These are phyloP conservation scores for Crocuta crocuta DNA, from an alignment of 2,113 vertebrate species.

Conservation along the genomic window DNA sequence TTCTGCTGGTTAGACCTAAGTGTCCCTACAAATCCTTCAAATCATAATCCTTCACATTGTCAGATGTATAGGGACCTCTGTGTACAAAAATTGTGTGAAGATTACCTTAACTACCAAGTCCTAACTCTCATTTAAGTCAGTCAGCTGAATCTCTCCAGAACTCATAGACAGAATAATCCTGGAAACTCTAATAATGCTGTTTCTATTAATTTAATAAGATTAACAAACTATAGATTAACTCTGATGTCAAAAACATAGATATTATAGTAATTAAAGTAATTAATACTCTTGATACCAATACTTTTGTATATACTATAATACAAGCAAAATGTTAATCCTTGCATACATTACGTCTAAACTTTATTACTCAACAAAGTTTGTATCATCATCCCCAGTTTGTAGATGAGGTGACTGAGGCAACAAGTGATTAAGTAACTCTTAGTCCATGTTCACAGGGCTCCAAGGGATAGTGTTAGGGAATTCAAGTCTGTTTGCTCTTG, in stretches of 20 bases:
- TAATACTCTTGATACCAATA: background rate
- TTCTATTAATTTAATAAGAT: slow-evolving; percentile 49
- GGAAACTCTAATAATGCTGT: background rate
- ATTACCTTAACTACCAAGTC: background rate
- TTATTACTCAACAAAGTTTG: slow-evolving; percentile 36
- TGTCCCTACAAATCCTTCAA: slow-evolving; percentile 26
- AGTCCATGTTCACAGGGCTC: background rate
- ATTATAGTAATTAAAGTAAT: slow-evolving; percentile 25
- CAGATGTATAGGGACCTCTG: background rate
- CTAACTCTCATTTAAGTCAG: background rate
- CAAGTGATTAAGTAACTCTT: background rate
- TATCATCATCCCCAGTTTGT: slow-evolving; percentile 30
- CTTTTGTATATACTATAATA: background rate
- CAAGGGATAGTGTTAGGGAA: background rate
- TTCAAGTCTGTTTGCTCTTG: background rate
- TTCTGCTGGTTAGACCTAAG: background rate
- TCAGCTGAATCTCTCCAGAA: background rate
- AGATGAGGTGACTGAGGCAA: background rate
- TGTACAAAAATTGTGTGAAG: background rate
- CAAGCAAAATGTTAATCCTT: slow-evolving; percentile 13
- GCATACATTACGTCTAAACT: background rate
- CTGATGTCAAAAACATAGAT: slow-evolving; percentile 33
- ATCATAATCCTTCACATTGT: background rate
- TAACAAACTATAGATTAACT: background rate
- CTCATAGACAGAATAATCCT: background rate